Base-by-base conservation (phyloP, 2,113 vertebrate genomes). In the Penelope pileata region DNA sequence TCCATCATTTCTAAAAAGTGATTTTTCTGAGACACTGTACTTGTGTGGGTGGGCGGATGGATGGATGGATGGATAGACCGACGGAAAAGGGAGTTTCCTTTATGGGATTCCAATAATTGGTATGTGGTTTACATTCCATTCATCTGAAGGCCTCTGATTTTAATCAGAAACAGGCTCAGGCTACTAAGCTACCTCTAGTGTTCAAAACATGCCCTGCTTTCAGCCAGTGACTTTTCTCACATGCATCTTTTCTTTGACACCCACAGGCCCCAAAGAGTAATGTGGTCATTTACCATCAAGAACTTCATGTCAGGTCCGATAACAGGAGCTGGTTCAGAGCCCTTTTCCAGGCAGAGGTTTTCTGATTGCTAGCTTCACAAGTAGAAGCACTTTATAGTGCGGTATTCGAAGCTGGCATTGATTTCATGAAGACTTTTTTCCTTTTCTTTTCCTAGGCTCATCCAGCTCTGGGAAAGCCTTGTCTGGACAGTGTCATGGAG, bases 51-150 rank as follows among this genome's bases (percentile, higher is more conserved):
- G 96, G 97, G 92, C 88, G 1, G 88, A 96, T 62, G 70, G 88
- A 87, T 83, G 70, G 88, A 87, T 83, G 87, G 77, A 94, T 93
- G 91, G 92, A 96, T 74, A 95, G 92, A 96, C 83, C 96, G 96
- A 97, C n/a, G 75, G 93, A 97, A 97, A 96, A 95, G 92, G 96
- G 97, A 97, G 97, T 96, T 97, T 97, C 96, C 96, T 97, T 95
- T 91, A 86, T 96, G 95, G 88, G 93, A 97, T 97, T 97, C 97
- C 96, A 94, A 67, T 97, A 97, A 97, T 91, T 91, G 95, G 96
- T 97, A 93, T 97, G 95, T 90, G 96, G 96, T 97, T 97, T 96
- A 94, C 93, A 94, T 97, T 95, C 95, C 97, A 95, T 97, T 96
- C 95, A 95, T 96, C 90, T 87, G 97, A 96, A 97, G 56, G 94